Evolutionary conservation across 2,113 vertebrate genomes (phyloP).

Genomic region (Syngnathus typhle): DNA sequence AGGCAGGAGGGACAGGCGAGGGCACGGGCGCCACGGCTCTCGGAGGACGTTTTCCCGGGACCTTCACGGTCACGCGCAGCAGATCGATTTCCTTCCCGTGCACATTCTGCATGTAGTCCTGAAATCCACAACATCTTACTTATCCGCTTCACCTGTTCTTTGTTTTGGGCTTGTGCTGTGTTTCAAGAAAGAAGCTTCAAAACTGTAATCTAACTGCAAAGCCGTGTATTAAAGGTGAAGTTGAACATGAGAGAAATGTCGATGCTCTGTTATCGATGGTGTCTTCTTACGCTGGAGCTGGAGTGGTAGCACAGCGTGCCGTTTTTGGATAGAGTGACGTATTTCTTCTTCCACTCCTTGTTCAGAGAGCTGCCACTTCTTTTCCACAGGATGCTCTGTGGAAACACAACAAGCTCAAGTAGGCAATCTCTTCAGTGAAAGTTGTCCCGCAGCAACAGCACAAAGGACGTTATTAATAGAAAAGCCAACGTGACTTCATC

Average conservation of each 20-base stretch:
- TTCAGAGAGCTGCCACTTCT: constrained; percentile 92
- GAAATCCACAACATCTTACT: background rate
- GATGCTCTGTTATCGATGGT: background rate
- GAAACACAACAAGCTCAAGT: background rate
- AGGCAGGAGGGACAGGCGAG: constrained; percentile 57
- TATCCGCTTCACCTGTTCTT: background rate
- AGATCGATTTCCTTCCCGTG: constrained; percentile 95
- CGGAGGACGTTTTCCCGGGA: constrained; percentile 90
- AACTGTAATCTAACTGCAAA: no score
- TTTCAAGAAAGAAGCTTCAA: no score
- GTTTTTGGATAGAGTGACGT: constrained; percentile 86
- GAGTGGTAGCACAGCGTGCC: constrained; percentile 89
- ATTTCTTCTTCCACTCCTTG: constrained; percentile 99
- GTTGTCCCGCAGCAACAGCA: constrained; percentile 15
- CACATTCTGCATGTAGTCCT: constrained; percentile 87
- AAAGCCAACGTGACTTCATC: background rate
- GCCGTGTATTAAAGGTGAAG: no score
- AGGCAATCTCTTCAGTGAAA: constrained; percentile 11
- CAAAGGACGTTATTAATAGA: constrained; percentile 45
- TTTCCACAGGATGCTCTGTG: constrained; percentile 87
- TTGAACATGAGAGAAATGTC: background rate
- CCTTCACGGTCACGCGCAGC: constrained; percentile 90
- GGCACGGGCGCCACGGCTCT: constrained; percentile 82
- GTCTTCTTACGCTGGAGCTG: constrained; percentile 82
- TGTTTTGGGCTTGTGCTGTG: no score